These are phyloP conservation scores for Origma solitaria DNA, from an alignment of 2,113 vertebrate species.

Conservation along the genomic window DNA sequence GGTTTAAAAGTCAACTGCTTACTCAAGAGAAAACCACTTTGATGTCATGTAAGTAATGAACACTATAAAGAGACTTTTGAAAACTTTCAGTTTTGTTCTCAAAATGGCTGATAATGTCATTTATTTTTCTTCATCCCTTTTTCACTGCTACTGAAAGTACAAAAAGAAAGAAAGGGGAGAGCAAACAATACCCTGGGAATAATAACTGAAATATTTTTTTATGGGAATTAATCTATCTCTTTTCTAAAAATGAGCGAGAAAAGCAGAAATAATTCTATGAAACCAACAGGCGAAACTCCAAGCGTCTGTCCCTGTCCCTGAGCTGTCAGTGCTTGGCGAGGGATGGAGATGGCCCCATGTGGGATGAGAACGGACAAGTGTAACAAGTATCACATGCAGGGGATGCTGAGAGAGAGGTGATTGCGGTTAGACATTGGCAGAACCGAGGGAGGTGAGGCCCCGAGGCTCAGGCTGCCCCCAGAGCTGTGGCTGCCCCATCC, in stretches of 20 bases:
- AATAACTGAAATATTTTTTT: not conserved
- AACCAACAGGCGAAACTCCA: not conserved
- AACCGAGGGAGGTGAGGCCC: not conserved
- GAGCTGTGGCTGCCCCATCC: not conserved
- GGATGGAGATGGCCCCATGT: not conserved
- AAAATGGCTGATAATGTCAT: not conserved
- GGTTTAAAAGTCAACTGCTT: not conserved
- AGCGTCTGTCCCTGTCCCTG: not conserved
- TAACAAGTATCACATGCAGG: accelerated
- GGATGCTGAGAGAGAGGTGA: accelerated
- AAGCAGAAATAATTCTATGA: not conserved
- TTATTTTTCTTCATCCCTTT: not conserved
- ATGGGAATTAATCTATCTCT: not conserved
- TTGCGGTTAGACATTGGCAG: accelerated
- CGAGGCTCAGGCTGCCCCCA: no score
- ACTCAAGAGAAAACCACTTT: not conserved
- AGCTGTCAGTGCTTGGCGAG: not conserved
- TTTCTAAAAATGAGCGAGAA: not conserved
- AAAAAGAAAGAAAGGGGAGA: not conserved
- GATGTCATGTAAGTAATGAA: not conserved
- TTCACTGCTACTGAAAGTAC: not conserved
- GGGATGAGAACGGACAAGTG: accelerated
- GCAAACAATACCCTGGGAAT: not conserved
- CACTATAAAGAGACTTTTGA: not conserved
- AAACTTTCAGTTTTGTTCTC: not conserved